phyloP scores from a whole-genome alignment of 1,140 invertebrate species.

The Antheraea pernyi region DNA sequence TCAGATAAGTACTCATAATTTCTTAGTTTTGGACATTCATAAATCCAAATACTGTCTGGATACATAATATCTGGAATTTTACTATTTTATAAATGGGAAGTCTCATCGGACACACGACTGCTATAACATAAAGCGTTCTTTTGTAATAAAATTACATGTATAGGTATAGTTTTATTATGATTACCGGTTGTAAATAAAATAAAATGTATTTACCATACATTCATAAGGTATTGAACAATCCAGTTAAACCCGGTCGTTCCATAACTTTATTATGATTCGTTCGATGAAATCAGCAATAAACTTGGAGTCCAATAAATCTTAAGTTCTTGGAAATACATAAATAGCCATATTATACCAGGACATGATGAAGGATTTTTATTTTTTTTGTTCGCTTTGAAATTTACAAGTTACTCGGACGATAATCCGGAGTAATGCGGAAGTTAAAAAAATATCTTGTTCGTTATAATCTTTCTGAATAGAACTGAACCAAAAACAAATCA shows the following conservation, averaged over 20 bases:
- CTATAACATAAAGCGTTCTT: too few species aligned
- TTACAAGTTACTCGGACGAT: background rate
- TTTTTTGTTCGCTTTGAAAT: background rate
- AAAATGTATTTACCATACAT: background rate
- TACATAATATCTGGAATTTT: too few species aligned
- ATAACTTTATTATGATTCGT: slow-evolving; percentile 2
- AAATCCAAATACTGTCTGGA: too few species aligned
- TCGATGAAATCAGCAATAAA: slow-evolving; percentile 4
- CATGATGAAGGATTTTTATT: background rate
- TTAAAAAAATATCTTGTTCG: too few species aligned
- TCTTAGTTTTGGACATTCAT: too few species aligned
- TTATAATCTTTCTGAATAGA: too few species aligned
- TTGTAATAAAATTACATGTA: too few species aligned
- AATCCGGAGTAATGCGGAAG: too few species aligned
- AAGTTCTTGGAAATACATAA: slow-evolving; percentile 1
- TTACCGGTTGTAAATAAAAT: background rate
- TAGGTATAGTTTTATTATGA: background rate
- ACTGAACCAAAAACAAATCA: too few species aligned
- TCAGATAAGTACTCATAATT: too few species aligned
- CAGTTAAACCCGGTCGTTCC: background rate
- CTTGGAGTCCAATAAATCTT: background rate
- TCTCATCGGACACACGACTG: too few species aligned
- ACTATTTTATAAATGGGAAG: too few species aligned
- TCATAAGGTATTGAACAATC: background rate
- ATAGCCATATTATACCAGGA: background rate